phyloP scores from a whole-genome alignment of 2,797 vertebrate species.

The Petrocephalus schoutedeni region DNA sequence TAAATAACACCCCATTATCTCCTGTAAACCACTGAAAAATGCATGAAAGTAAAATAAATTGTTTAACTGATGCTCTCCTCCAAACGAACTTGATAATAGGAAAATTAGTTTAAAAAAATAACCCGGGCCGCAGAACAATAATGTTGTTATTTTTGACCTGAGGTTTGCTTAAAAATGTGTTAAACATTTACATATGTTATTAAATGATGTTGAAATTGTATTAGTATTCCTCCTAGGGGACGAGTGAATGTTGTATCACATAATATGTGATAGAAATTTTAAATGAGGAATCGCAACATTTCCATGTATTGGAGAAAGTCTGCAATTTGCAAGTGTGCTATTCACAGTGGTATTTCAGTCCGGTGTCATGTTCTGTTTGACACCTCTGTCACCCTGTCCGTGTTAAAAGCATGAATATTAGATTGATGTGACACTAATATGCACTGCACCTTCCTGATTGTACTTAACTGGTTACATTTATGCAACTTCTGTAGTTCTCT shows the following conservation, averaged over 20 bases:
- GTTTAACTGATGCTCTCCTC: neutral
- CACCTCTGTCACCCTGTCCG: slow-evolving; percentile 12
- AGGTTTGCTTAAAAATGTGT: neutral
- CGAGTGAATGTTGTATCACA: neutral
- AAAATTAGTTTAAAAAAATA: neutral
- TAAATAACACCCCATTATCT: neutral
- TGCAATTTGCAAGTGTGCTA: slow-evolving; percentile 4
- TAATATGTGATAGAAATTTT: neutral
- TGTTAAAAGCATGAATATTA: neutral
- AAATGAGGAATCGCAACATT: neutral
- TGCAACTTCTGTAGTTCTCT: neutral
- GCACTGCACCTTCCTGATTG: neutral
- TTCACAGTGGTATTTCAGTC: slow-evolving; percentile 9
- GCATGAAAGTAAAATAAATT: neutral
- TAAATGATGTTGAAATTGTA: neutral
- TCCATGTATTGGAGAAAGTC: neutral
- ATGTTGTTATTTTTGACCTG: neutral
- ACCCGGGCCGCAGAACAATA: neutral
- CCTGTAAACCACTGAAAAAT: neutral
- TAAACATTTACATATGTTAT: neutral
- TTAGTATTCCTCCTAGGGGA: neutral
- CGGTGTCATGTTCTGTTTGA: slow-evolving; percentile 14
- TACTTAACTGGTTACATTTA: neutral
- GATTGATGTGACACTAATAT: neutral
- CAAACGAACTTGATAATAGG: neutral